Evolutionary conservation across 2,888 invertebrate species (phyloP), one percentile per base, ranked within the genome.

Genomic region (Caenorhabditis macrosperma): DNA sequence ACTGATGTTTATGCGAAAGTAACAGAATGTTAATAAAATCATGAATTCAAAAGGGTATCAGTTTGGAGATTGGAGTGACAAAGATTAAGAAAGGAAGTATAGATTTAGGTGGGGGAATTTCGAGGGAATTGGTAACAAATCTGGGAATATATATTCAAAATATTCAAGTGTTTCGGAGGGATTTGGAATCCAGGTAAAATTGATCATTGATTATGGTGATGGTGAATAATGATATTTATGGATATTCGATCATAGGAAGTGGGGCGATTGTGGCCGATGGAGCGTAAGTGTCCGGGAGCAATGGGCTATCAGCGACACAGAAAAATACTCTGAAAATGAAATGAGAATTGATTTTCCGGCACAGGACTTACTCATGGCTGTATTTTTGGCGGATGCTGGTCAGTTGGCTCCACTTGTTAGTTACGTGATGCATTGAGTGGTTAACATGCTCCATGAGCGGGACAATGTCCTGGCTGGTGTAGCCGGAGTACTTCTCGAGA

Each of bases 401-500:
- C 38, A 84, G 46, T n/a, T 84, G 80, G 20, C 26, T 35, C 68
- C 81, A 82, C 50, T 71, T 76, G 30, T 41, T 50, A 3, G 41
- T 74, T 22, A 59, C 41, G 54, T 57, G 52, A 61, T 83, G 71
- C 60, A 89, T 78, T 82, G 86, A 87, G 69, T 86, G 87, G 64
- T 90, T 90, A 61, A 90, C 77, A 55, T 77, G 75, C 81, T 82
- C 78, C 72, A 86, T 81, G 24, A 90, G 72, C 41, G 86, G 84
- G 55, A 85, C 82, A 12, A 90, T 69, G 41, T 90, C 85, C 17
- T 78, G 75, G n/a, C 72, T 61, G 28, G 63, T 75, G 81, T 80
- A 88, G 6, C 86, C 87, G 48, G 81, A 82, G 80, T 89, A 90
- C 82, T 88, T 87, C 64, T 86, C 77, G 57, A 88, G 83, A 10